Base-by-base conservation (phyloP, 2,888 invertebrate species). In the Hemaris fuciformis region DNA sequence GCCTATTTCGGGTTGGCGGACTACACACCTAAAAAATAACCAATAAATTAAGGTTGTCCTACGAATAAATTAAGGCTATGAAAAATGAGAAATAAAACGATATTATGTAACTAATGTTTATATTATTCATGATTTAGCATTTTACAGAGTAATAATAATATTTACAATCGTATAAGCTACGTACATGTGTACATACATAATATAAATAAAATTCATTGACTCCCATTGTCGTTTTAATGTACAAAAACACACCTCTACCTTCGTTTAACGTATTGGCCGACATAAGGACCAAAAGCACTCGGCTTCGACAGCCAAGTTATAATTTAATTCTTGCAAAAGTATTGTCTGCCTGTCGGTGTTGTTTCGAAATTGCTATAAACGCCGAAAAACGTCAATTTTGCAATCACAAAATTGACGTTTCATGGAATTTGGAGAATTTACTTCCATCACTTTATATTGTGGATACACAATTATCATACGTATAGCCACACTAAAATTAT, bases 91-190 rank as follows among this genome's bases (percentile, higher is more conserved):
- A 92, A 90, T 89, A 85, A 91, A 92, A 92, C 89, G 86, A 85
- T 80, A 86, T 82, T 87, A 65, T 88, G 84, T 89, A 90, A 91
- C 89, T 92, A 91, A 84, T 87, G 79, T 91, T 91, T 91, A 91
- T 92, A 88, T 87, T 88, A 91, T 91, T 89, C 85, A 89, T 91
- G 91, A 91, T 91, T 92, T 91, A 89, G 81, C 91, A 91, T 89
- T 91, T 91, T 91, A 92, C 91, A 89, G 84, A 85, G 80, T 88
- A 87, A 87, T 88, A 87, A 87, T 88, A 83, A 88, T 91, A 92
- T 92, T 92, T 92, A 92, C 92, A 92, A 91, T 87, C 85, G 81
- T 90, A 89, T 79, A 79, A 85, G 74, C 90, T 91, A 91, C 77
- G 81, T 87, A 89, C 86, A 88, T 84, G 88, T 88, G 87, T 91